Base-by-base conservation (phyloP, 1,140 invertebrate genomes). In the Eueides isabella region DNA sequence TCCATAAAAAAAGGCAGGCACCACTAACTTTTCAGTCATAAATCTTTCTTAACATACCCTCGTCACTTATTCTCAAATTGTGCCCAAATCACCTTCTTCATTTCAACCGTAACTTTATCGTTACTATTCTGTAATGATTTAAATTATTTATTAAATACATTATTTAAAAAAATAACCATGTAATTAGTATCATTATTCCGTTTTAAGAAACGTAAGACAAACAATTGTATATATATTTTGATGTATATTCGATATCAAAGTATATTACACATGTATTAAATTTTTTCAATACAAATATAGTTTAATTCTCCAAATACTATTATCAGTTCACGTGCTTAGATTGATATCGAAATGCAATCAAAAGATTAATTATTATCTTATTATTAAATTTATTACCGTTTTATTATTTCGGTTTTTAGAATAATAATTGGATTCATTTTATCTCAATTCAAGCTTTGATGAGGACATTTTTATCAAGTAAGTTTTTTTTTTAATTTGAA, bases 351-450 rank as follows among this genome's bases (percentile, higher is more conserved):
- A 61, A 44, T 16, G 23, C 31, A 48, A 69, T 69, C 12, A 26
- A 23, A 68, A 33, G 48, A 69, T 69, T 61, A 69, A 9, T 48
- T 61, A 12, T 69, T 35, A 68, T 68, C 66, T 26, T 29, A 44
- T 19, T 29, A 23, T 31, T 5, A 33, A 61, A 26, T n/a, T 69
- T 69, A 69, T 69, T 30, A 48, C 11, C 26, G 26, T 14, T 19
- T 38, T 71, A 71, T 33, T 61, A 23, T 26, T 33, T 29, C 29
- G 33, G 16, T 69, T 44, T 61, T 69, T 64, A 70, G 5, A 63
- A 38, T 35, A 72, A 65, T 72, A 66, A 70, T 29, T 65, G 16
- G 62, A 67, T 67, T 78, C 74, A 75, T 71, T 73, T 73, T 78
- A 76, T 76, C 35, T 62, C 23, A 5, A 31, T 67, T 29, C 29